Conservation (phyloP, 2,888 invertebrate species). For the Slavum lentiscoides region DNA sequence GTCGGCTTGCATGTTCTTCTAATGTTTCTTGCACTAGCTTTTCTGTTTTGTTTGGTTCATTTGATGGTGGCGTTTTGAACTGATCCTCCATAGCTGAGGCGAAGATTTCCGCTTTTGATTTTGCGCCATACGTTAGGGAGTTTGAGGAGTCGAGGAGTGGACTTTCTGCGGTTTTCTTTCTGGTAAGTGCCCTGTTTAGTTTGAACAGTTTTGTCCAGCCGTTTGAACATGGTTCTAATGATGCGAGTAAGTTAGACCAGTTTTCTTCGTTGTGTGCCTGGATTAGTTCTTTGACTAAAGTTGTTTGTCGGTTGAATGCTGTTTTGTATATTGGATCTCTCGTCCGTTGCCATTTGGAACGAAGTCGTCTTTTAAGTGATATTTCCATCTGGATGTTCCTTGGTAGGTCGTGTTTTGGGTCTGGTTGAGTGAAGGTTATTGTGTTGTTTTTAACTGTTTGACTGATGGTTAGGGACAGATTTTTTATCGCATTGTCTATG, state of each 20-base stretch:
- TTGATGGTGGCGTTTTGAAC: background rate
- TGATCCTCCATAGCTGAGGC: background rate
- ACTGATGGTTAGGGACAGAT: no score
- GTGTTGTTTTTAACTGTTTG: no score
- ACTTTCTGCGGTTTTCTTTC: background rate
- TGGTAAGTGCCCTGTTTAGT: background rate
- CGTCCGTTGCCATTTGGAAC: no score
- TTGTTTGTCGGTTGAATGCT: background rate
- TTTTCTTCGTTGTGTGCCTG: background rate
- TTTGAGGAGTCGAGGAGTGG: background rate
- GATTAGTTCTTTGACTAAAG: background rate
- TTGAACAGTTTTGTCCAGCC: background rate
- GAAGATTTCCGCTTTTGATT: background rate
- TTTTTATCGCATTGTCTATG: no score
- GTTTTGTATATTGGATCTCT: background rate
- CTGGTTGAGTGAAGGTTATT: no score
- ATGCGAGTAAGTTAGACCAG: background rate
- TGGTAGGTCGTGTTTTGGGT: no score
- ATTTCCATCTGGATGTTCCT: no score
- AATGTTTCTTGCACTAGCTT: no score
- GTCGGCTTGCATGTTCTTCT: background rate
- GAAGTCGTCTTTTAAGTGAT: no score
- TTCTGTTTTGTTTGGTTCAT: no score
- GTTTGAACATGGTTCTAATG: fast-evolving
- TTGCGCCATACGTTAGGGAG: background rate